Base-by-base conservation (phyloP, 64 coral and sea anemone genomes). In the Montipora foliosa region DNA sequence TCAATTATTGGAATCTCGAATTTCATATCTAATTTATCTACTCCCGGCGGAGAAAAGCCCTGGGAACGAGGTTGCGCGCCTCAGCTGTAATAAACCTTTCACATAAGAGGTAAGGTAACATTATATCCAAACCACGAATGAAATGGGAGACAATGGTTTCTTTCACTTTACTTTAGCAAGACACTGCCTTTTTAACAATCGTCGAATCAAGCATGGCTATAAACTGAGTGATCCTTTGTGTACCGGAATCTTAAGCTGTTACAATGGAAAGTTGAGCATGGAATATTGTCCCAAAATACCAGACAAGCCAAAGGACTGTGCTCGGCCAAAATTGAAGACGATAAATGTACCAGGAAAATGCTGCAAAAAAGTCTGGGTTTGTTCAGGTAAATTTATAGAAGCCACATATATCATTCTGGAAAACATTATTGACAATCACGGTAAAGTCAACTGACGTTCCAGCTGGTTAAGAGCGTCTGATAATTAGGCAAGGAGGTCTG, bases 181-280 rank as follows among this genome's bases (percentile, higher is more conserved):
- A 49, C 91, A 88, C 49, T 97, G 96, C 87, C 82, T 66, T 17
- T 97, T 91, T 44, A 93, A 93, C 57, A 79, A 60, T 12, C 89
- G 79, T 57, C 17, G 47, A n/a, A 94, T 97, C 62, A 84, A 81
- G 45, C 96, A 97, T 80, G 96, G 93, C 17, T 94, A 90, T 17
- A 97, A 90, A 16, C 87, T 97, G 17, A 97, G 96, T 22, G 96
- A 97, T 92, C 93, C 90, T 19, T 78, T 97, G 0, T 97, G 96
- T 75, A 97, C 96, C 3, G 96, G 96, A 19, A 59, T 97, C 4
- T 78, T 97, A 5, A 92, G 81, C 4, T 97, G 96, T 77, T 75
- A 91, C 24, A 97, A 97, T 66, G 96, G 96, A 11, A 77, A 84
- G 21, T 75, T 97, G 16, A 82, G 75, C 15, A 92, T 92, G 78